Conservation (phyloP, 2,113 vertebrate genomes). For the Nycticebus coucang region DNA sequence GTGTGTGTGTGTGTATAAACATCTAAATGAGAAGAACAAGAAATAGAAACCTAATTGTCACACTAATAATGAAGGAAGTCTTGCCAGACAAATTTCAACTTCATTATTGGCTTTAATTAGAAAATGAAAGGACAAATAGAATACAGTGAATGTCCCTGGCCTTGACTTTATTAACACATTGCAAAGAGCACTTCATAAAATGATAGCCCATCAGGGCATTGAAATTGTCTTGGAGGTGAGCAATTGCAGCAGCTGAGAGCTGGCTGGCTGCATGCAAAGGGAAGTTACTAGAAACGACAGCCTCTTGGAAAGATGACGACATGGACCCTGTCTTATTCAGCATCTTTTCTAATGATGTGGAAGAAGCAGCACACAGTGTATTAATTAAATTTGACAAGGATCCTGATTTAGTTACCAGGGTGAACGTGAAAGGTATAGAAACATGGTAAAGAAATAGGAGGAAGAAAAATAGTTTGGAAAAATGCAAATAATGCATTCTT, state of each 20-base stretch:
- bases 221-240: neutral
- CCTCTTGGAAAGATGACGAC: neutral
- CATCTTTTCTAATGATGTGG: slow-evolving; percentile 47
- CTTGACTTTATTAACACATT: slow-evolving; percentile 54
- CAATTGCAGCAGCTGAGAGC: neutral
- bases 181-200: neutral
- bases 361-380: neutral
- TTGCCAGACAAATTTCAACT: slow-evolving; percentile 57
- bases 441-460: neutral
- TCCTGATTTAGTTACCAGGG: slow-evolving; percentile 57
- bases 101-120: slow-evolving; percentile 66
- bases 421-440: slow-evolving; percentile 38
- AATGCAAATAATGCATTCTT: slow-evolving; percentile 18
- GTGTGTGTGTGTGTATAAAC: neutral
- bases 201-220: neutral
- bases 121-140: slow-evolving; percentile 1
- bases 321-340: slow-evolving; percentile 33
- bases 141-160: neutral
- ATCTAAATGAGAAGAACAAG: slow-evolving; percentile 19
- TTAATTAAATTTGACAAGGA: slow-evolving; percentile 73
- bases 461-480: neutral
- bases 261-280: neutral
- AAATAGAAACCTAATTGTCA: slow-evolving; percentile 18
- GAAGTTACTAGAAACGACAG: slow-evolving; percentile 14
- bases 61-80: slow-evolving; percentile 34